These are phyloP conservation scores for Campoplex capitator DNA, from an alignment of 2,888 invertebrate genomes.

Conservation along the genomic window DNA sequence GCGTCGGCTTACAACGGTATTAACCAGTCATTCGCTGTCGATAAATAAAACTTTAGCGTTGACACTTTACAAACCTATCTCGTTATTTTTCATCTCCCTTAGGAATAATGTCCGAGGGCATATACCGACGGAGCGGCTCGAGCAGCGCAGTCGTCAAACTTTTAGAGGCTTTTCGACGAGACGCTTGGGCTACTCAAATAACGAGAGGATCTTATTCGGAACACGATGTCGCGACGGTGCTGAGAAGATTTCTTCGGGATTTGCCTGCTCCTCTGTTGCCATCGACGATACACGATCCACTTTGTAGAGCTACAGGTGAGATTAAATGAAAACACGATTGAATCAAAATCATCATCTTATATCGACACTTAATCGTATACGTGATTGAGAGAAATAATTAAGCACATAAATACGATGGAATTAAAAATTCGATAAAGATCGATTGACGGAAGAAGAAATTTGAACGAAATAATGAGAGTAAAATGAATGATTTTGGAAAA, in stretches of 20 bases:
- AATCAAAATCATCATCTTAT: too few species aligned
- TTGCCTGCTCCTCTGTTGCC: conserved; percentile 94
- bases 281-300: conserved; percentile 88
- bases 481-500: too few species aligned
- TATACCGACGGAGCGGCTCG: conserved; percentile 94
- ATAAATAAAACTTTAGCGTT: background rate
- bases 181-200: conserved; percentile 94
- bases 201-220: conserved; percentile 91
- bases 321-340: background rate
- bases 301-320: conserved; percentile 89
- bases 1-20: background rate
- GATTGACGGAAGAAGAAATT: too few species aligned
- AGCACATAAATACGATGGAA: too few species aligned
- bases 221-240: conserved; percentile 94
- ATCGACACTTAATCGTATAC: too few species aligned
- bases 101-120: conserved; percentile 94
- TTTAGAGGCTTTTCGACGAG: conserved; percentile 90
- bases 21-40: background rate
- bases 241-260: conserved; percentile 96
- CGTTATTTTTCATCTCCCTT: conserved; percentile 70
- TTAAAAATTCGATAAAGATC: too few species aligned
- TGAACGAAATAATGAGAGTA: too few species aligned
- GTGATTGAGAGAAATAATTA: too few species aligned
- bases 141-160: conserved; percentile 90
- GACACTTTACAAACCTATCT: background rate